Percentiles rank a stretch among this genome's conserved stretches.
phyloP scores from a whole-genome alignment of 1,140 invertebrate genomes.

The Drosophila nigromelanica region DNA sequence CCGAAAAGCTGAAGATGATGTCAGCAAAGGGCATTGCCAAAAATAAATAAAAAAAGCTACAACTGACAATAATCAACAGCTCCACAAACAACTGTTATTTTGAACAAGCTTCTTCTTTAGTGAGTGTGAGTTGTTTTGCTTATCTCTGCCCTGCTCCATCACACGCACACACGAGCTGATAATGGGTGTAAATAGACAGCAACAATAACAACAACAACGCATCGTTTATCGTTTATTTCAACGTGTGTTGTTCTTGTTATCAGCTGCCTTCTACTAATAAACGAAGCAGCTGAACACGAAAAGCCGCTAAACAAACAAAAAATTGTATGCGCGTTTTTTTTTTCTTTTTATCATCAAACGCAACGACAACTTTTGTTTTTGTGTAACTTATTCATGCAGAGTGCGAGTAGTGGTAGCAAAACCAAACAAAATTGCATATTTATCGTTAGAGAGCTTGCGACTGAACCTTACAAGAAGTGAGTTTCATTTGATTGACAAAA shows the following conservation, averaged over 20 bases:
- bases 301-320: conserved; percentile 51
- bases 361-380: conserved; percentile 46
- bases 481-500: conserved; percentile 45
- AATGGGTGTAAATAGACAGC: conserved; percentile 44
- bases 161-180: conserved; percentile 30
- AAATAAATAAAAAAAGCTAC: conserved; percentile 20
- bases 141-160: conserved; percentile 41
- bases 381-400: conserved; percentile 43
- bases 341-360: conserved; percentile 48
- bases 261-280: conserved; percentile 14
- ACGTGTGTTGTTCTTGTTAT: conserved; percentile 37
- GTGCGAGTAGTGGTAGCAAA: conserved; percentile 1
- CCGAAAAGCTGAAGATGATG: conserved; percentile 23
- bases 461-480: conserved; percentile 5
- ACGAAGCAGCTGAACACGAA: conserved; percentile 10
- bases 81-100: conserved; percentile 52
- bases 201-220: conserved; percentile 23
- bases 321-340: conserved; percentile 14
- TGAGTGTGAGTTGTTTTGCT: conserved; percentile 46
- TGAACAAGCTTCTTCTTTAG: conserved; percentile 34
- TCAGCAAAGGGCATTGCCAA: conserved; percentile 37
- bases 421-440: neutral
- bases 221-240: conserved; percentile 55
- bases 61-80: conserved; percentile 29
- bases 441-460: neutral